Conservation (phyloP, 2,888 invertebrate genomes). For the Ypsolopha scabrella region DNA sequence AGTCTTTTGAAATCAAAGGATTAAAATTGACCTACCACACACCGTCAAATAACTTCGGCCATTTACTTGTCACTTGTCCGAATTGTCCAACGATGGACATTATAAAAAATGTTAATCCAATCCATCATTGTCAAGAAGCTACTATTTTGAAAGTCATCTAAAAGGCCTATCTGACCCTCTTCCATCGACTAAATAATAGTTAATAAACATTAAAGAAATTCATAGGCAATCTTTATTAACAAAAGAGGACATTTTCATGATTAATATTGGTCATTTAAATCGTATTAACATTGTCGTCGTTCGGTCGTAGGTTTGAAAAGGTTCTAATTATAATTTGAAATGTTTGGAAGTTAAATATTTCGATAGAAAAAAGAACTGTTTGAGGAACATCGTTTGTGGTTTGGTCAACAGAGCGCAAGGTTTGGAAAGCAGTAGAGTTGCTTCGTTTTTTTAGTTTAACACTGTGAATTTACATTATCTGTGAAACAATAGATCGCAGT, state of each 20-base stretch:
- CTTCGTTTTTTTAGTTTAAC: too few relatives aligned
- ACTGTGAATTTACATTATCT: too few relatives aligned
- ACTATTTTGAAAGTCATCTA: constrained; percentile 26
- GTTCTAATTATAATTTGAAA: constrained; percentile 66
- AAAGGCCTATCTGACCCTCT: constrained; percentile 9
- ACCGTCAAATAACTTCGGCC: constrained; percentile 5
- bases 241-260: constrained; percentile 51
- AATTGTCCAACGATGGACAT: constrained; percentile 10
- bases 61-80: constrained; percentile 9
- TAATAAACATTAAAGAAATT: constrained; percentile 26
- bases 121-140: constrained; percentile 30
- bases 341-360: constrained; percentile 65
- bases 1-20: constrained; percentile 1
- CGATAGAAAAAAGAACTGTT: constrained; percentile 55
- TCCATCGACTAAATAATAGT: not conserved
- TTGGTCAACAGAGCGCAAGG: constrained; percentile 54
- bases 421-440: constrained; percentile 24
- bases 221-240: constrained; percentile 32
- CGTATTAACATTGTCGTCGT: constrained; percentile 36
- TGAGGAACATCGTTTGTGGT: constrained; percentile 52
- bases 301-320: constrained; percentile 27
- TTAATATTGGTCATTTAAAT: constrained; percentile 58
- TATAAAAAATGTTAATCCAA: constrained; percentile 25
- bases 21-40: constrained; percentile 18
- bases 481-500: too few relatives aligned